Base-by-base conservation (phyloP, 1,140 invertebrate species). In the Lanistes nyassanus region DNA sequence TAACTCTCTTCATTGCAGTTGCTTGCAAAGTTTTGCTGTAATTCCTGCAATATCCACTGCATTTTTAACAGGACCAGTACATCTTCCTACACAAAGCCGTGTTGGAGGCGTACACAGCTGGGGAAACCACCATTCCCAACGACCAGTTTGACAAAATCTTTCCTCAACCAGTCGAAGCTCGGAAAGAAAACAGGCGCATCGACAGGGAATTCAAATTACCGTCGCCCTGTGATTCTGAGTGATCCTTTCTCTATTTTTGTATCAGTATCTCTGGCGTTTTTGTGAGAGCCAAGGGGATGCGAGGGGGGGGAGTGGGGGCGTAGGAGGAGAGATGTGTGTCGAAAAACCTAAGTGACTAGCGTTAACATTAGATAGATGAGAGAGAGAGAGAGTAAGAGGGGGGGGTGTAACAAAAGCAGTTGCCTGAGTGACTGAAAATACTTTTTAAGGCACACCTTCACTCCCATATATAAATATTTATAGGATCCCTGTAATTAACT, bases 11-110 rank as follows among this genome's bases (percentile, higher is more conserved):
- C n/a, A n/a, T n/a, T n/a, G n/a, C n/a, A n/a, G n/a, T n/a, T n/a
- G n/a, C n/a, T 42, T 42, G 5, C 13, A 6, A 42, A 42, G 19
- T 47, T 47, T 0, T 47, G 5, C 1, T 6, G 0, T 47, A 3
- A 47, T 47, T 9, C 2, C 42, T 13, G 42, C 42, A n/a, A 47
- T 2, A 47, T 6, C 9, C 19, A 6, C 2, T 47, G 42, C 19
- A 16, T 16, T 47, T 47, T 47, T 47, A 47, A 60, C 56, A 60
- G 56, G 56, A 60, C 9, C 56, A 60, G 56, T 60, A 19, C 9
- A 23, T 60, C n/a, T 60, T 60, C n/a, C 56, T 60, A 31, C 56
- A 60, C 56, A 60, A 60, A 60, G 56, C 56, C 9, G n/a, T 60
- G 29, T 23, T 60, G 56, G 56, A 60, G 9, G 56, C 56, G 11